These are phyloP conservation scores for Campoletis raptor DNA, from an alignment of 2,888 invertebrate genomes.

Conservation along the genomic window DNA sequence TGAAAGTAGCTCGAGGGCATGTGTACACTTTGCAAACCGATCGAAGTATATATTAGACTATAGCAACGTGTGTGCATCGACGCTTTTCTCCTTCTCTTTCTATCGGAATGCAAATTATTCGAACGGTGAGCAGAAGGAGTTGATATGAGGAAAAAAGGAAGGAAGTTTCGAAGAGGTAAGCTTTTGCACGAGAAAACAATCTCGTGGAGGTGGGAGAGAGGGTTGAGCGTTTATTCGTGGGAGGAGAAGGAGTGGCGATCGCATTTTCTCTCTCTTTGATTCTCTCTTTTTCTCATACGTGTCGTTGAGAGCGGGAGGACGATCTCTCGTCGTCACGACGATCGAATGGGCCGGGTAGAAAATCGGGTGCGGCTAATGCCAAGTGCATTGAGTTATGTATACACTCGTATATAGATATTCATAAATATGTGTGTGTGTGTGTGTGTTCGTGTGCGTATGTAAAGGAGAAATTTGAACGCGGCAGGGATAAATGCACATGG, in stretches of 20 bases:
- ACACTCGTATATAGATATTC: not conserved
- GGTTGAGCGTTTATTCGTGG: slow-evolving; percentile 59
- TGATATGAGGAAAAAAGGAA: slow-evolving; percentile 20
- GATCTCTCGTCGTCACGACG: slow-evolving; percentile 61
- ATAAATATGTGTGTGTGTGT: no score
- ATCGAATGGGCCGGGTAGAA: slow-evolving; percentile 54
- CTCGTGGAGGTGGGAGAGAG: slow-evolving; percentile 69
- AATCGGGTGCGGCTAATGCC: slow-evolving; percentile 65
- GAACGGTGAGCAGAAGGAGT: slow-evolving; percentile 58
- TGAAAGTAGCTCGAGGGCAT: slow-evolving; percentile 34
- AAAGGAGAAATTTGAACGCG: slow-evolving; percentile 19
- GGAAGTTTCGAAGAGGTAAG: not conserved
- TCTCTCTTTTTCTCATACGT: not conserved
- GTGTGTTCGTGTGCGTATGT: slow-evolving; percentile 15
- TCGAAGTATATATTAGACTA: slow-evolving; percentile 50
- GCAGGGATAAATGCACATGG: slow-evolving; percentile 52
- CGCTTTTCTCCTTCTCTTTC: slow-evolving; percentile 17
- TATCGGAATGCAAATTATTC: slow-evolving; percentile 72
- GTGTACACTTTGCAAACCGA: slow-evolving; percentile 43
- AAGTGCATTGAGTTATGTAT: slow-evolving; percentile 32
- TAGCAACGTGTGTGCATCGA: slow-evolving; percentile 51
- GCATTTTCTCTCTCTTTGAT: slow-evolving; percentile 4
- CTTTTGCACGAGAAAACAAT: slow-evolving; percentile 70
- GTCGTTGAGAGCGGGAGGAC: slow-evolving; percentile 43
- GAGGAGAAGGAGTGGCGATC: slow-evolving; percentile 52